A percentile compares a stretch with the other conserved stretches of the same genome.
Conservation (phyloP, 2,113 vertebrate species). For the Naja naja region DNA sequence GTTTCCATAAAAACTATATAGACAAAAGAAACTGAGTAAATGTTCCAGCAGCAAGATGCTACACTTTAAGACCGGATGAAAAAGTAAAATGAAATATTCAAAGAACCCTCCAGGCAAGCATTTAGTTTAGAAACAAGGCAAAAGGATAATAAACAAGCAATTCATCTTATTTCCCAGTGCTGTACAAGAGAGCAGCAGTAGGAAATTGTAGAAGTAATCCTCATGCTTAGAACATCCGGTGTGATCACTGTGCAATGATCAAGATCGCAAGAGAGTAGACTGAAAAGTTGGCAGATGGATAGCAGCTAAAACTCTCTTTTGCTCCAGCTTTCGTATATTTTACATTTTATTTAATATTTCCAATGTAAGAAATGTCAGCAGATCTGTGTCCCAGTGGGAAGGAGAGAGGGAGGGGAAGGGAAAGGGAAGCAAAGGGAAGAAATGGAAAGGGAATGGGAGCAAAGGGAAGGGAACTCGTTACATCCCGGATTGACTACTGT, state of each 20-base stretch:
- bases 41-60: neutral
- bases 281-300: conserved; percentile 17
- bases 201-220: neutral
- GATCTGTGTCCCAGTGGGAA: neutral
- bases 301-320: conserved; percentile 7
- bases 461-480: too few species aligned
- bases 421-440: too few species aligned
- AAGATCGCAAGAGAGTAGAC: neutral
- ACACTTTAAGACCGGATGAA: conserved; percentile 8
- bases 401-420: neutral
- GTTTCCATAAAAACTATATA: neutral
- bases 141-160: conserved; percentile 10
- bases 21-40: neutral
- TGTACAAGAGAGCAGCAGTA: conserved; percentile 11
- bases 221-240: conserved; percentile 6
- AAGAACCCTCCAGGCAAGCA: neutral
- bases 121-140: conserved; percentile 22
- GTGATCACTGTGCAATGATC: neutral
- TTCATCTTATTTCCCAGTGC: conserved; percentile 4
- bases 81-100: conserved; percentile 26
- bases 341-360: neutral
- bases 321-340: neutral
- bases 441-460: too few species aligned
- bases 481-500: too few species aligned
- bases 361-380: neutral